Evolutionary conservation across 2,888 invertebrate species (phyloP), one percentile per base, ranked within the genome.

Genomic region (Baronia brevicornis): DNA sequence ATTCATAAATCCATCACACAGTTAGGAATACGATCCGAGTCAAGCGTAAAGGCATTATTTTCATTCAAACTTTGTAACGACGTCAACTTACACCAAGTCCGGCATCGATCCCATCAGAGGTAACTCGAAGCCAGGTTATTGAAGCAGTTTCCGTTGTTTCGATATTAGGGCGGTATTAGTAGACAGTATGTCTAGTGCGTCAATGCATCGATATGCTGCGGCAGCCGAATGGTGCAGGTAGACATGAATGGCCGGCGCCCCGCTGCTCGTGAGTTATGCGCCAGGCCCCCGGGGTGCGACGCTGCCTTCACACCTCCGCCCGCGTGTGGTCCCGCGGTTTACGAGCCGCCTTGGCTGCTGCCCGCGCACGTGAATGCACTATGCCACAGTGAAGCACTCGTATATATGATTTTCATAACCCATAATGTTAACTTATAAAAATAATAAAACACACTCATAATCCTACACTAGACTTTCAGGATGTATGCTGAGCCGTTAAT

Each of bases 251-350:
- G 69, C 62, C 51, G 78, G 78, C 80, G 75, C 77, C 84, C 84
- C 79, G 80, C 77, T 75, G 79, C 55, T 60, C 66, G 69, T 82
- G 80, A 82, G 79, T 80, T 82, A 82, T 84, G 79, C 60, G 60
- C 49, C 67, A 53, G 50, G 71, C 77, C 80, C 82, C 79, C 71
- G 75, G 68, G 66, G 75, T 61, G 72, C 66, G 65, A 56, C 70
- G 64, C 71, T 73, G 75, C 78, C 79, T 82, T 80, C 82, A 82
- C 82, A 80, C 82, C 82, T 80, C 75, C 75, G 70, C 67, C 79
- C 82, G 84, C 84, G 84, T 84, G 84, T 84, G 84, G 84, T 84
- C 84, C 73, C 65, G 65, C 68, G 72, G 57, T 79, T 79, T 79
- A 79, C 74, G 79, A 71, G 65, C 61, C 60, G 49, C 57, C 56